phyloP scores from a whole-genome alignment of 2,888 invertebrate genomes.

The Platycnemis pennipes region DNA sequence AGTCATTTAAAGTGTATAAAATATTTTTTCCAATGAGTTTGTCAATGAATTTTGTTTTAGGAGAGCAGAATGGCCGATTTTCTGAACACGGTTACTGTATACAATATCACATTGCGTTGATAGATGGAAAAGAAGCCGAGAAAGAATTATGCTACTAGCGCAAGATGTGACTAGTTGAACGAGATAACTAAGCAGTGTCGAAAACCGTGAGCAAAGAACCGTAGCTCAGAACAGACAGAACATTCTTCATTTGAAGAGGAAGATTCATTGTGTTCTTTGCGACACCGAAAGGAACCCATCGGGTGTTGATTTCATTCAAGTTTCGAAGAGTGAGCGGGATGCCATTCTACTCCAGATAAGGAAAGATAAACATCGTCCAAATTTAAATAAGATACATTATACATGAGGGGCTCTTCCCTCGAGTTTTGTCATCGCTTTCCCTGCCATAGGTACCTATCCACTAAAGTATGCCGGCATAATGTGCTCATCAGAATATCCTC shows the following conservation, averaged over 20 bases:
- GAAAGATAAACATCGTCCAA: slow-evolving; percentile 44
- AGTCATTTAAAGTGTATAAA: too few relatives aligned
- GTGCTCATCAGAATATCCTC: neutral
- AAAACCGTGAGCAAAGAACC: neutral
- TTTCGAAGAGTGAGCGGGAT: neutral
- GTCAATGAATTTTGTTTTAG: too few relatives aligned
- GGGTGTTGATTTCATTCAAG: slow-evolving; percentile 57
- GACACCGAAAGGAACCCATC: slow-evolving; percentile 6
- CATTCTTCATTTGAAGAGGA: neutral
- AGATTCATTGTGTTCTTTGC: slow-evolving; percentile 36
- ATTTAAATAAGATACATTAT: slow-evolving; percentile 52
- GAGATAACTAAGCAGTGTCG: neutral
- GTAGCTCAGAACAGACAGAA: neutral
- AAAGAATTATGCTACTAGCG: too few relatives aligned
- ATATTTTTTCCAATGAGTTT: too few relatives aligned
- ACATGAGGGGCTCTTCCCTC: slow-evolving; percentile 26
- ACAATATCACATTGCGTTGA: too few relatives aligned
- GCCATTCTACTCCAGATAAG: slow-evolving; percentile 31
- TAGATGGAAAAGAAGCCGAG: too few relatives aligned
- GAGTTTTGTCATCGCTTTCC: neutral
- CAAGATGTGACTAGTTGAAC: neutral
- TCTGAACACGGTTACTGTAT: too few relatives aligned
- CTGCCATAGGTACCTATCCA: neutral
- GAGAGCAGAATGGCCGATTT: too few relatives aligned
- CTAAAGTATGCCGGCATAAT: neutral